These are phyloP conservation scores for Drepana arcuata DNA, from an alignment of 1,140 invertebrate species.

Conservation along the genomic window DNA sequence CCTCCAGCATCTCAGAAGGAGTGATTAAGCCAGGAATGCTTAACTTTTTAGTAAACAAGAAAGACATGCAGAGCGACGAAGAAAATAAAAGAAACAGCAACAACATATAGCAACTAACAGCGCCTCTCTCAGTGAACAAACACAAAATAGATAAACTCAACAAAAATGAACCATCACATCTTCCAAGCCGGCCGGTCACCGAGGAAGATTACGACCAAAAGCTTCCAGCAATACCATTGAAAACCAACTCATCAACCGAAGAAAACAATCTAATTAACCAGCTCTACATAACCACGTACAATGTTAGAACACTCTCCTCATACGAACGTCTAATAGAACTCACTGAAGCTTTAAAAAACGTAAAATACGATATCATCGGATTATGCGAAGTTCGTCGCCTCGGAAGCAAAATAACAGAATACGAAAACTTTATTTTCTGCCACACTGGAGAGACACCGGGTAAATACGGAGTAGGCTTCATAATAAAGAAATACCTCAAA, in stretches of 20 bases:
- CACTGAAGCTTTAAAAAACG: background rate
- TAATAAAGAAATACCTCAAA: background rate
- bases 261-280: background rate
- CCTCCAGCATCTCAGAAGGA: slow-evolving; percentile 15
- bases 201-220: background rate
- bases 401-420: background rate
- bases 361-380: background rate
- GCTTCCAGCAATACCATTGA: background rate
- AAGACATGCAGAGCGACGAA: slow-evolving; percentile 2
- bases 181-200: background rate
- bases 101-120: slow-evolving; percentile 8
- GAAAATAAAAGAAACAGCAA: background rate
- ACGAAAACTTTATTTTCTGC: background rate
- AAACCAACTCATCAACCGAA: background rate
- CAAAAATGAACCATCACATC: slow-evolving; percentile 4
- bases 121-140: slow-evolving; percentile 1
- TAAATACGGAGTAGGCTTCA: background rate
- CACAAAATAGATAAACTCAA: slow-evolving; percentile 4
- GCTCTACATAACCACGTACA: background rate
- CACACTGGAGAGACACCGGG: background rate
- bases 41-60: slow-evolving; percentile 16
- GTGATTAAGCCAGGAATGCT: slow-evolving; percentile 16
- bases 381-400: background rate
- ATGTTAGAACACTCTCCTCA: background rate
- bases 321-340: background rate